These are phyloP conservation scores for Apamea monoglypha DNA, from an alignment of 2,888 invertebrate species.

Conservation along the genomic window DNA sequence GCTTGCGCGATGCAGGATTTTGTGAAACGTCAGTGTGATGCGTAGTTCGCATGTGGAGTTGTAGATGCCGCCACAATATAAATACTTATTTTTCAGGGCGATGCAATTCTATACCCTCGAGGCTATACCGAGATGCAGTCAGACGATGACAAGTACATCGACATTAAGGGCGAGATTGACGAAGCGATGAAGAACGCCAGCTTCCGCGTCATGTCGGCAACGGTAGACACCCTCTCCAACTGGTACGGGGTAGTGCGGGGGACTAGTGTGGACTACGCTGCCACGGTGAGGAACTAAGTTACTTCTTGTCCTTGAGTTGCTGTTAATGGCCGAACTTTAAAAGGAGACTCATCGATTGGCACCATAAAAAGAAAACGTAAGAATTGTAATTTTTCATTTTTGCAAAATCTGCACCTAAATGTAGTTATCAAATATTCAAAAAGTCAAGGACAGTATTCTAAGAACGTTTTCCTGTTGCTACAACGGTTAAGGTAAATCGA, in stretches of 20 bases:
- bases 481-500: too few species aligned
- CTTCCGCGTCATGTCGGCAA: conserved; percentile 75
- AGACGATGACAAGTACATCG: conserved; percentile 84
- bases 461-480: too few species aligned
- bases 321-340: neutral
- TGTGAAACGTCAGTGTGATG: neutral
- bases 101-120: conserved; percentile 83
- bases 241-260: conserved; percentile 84
- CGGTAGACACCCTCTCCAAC: conserved; percentile 77
- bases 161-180: conserved; percentile 82
- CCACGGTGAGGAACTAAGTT: conserved; percentile 71
- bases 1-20: neutral
- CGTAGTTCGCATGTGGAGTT: neutral
- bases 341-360: neutral
- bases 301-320: neutral
- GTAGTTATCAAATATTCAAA: too few species aligned
- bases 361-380: neutral
- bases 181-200: conserved; percentile 83
- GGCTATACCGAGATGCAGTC: conserved; percentile 76
- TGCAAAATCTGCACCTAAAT: too few species aligned
- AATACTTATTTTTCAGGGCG: conserved; percentile 77
- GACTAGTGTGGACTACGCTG: conserved; percentile 84
- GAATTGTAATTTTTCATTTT: neutral
- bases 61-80: neutral
- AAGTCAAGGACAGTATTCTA: too few species aligned